A percentile compares a stretch with the other conserved stretches of the same genome.
phyloP scores from a whole-genome alignment of 2,113 vertebrate species.

The Elephantulus edwardii region DNA sequence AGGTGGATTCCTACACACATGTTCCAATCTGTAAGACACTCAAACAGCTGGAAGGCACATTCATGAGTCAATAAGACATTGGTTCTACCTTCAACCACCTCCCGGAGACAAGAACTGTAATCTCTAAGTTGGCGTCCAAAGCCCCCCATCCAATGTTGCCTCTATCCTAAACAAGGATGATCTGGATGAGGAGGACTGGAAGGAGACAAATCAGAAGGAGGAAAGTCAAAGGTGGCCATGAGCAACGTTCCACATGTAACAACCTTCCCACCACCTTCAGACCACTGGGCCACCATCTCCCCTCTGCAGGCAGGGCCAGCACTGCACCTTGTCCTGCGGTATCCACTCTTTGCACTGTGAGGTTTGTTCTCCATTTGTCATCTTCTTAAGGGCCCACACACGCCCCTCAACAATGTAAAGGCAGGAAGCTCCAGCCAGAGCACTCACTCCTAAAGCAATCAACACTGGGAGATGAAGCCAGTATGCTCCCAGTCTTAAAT shows the following conservation, averaged over 20 bases:
- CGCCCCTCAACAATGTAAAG: background rate
- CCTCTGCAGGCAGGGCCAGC: background rate
- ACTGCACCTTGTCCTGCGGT: background rate
- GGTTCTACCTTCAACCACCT: background rate
- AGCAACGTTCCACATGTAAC: background rate
- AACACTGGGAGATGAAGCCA: conserved; percentile 20
- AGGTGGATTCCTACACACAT: no score
- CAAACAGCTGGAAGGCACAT: accelerated
- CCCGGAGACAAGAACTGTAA: background rate
- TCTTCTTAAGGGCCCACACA: background rate
- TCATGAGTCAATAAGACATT: accelerated
- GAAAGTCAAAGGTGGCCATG: background rate
- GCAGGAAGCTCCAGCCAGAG: background rate
- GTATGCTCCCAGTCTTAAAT: conserved; percentile 38
- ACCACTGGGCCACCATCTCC: no score
- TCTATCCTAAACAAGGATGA: background rate
- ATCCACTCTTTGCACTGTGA: background rate
- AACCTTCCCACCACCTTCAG: accelerated
- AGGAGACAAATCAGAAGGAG: background rate
- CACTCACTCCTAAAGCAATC: background rate
- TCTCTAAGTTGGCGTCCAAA: background rate
- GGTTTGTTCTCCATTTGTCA: background rate
- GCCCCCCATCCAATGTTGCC: background rate
- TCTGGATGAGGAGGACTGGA: background rate
- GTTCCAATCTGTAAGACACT: background rate